Conservation (phyloP, 2,888 invertebrate genomes). For the Pristionchus exspectatus region DNA sequence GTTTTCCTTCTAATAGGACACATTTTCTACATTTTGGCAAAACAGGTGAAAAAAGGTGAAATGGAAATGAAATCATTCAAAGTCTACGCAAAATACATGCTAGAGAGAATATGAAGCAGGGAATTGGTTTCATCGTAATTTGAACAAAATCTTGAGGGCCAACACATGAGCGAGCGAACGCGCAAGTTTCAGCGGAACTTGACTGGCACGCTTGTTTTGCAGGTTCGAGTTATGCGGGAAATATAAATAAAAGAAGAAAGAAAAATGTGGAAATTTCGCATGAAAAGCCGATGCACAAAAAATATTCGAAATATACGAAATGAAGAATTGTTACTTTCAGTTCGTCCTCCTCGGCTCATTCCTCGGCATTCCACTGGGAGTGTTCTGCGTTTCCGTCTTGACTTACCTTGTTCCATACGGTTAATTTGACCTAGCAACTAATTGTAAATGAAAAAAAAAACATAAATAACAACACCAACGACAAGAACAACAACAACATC, state of each 20-base stretch:
- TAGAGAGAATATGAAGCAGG: too few species aligned
- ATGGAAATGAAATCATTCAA: background rate
- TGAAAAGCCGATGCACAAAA: background rate
- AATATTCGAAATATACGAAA: too few species aligned
- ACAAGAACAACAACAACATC: too few species aligned
- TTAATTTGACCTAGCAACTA: background rate
- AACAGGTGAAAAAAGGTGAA: background rate
- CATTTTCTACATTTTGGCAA: slow-evolving; percentile 8
- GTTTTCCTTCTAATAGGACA: background rate
- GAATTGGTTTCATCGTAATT: too few species aligned
- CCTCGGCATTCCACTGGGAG: background rate
- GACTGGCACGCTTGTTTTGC: background rate
- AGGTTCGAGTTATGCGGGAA: background rate
- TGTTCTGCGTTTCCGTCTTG: background rate
- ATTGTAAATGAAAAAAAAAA: background rate
- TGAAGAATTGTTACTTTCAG: background rate
- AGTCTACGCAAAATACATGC: too few species aligned
- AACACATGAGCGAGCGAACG: slow-evolving; percentile 12
- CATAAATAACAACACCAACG: background rate
- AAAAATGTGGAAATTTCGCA: background rate
- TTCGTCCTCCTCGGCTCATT: background rate
- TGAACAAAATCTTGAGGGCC: background rate
- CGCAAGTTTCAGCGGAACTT: background rate
- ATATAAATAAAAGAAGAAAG: background rate
- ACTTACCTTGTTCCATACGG: background rate